These are phyloP conservation scores for Corydoras sp. DNA, from an alignment of 2,113 vertebrate species.

Conservation along the genomic window DNA sequence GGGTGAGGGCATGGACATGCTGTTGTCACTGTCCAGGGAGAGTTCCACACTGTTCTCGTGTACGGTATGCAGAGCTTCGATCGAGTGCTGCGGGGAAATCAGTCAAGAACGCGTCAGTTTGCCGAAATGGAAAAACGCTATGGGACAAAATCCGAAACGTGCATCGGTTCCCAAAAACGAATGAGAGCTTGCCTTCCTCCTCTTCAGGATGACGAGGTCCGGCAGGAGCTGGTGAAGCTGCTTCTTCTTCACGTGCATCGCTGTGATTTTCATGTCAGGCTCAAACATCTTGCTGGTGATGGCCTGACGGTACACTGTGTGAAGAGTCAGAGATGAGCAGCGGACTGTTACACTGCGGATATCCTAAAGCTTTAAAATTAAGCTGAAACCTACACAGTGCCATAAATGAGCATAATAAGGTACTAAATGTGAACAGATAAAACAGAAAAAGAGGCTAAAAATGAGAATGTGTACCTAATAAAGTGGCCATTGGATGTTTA, in stretches of 20 bases:
- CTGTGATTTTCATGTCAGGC: slow-evolving; percentile 83
- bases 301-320: slow-evolving; percentile 82
- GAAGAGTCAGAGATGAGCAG: neutral
- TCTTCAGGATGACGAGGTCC: slow-evolving; percentile 75
- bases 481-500: too few relatives aligned
- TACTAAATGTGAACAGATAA: too few relatives aligned
- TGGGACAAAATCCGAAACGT: neutral
- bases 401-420: too few relatives aligned
- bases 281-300: slow-evolving; percentile 86
- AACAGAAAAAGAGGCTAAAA: too few relatives aligned
- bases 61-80: slow-evolving; percentile 71
- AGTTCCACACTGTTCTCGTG: slow-evolving; percentile 82
- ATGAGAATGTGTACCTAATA: too few relatives aligned
- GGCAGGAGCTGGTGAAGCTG: slow-evolving; percentile 80
- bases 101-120: neutral
- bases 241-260: slow-evolving; percentile 78
- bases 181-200: slow-evolving; percentile 70
- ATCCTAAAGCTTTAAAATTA: neutral
- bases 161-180: neutral
- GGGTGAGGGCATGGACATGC: slow-evolving; percentile 86
- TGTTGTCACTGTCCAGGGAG: slow-evolving; percentile 87
- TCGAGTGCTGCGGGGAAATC: slow-evolving; percentile 70
- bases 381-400: too few relatives aligned
- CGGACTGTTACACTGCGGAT: neutral
- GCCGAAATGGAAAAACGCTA: too few relatives aligned